Conservation (phyloP, 2,797 vertebrate genomes). For the Hydrolagus colliei region DNA sequence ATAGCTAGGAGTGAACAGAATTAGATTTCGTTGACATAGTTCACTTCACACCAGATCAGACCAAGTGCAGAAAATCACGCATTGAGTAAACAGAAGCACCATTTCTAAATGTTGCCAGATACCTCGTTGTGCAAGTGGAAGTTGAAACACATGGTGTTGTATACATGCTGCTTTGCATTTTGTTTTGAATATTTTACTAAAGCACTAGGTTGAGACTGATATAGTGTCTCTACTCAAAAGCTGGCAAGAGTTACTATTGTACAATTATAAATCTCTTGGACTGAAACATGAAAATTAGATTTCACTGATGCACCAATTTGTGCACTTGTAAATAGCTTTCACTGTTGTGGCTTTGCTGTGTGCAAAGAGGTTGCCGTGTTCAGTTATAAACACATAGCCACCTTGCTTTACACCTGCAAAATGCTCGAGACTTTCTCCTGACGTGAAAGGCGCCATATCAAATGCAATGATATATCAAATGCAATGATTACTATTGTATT, state of each 20-base stretch:
- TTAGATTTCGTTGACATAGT: not conserved
- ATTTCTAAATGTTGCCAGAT: not conserved
- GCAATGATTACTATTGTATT: too few species aligned
- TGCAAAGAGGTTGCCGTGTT: too few species aligned
- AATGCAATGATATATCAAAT: too few species aligned
- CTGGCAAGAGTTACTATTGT: not conserved
- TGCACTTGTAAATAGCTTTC: not conserved
- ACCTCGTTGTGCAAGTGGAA: not conserved
- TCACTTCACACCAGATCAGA: not conserved
- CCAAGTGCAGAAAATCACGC: not conserved
- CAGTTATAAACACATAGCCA: too few species aligned
- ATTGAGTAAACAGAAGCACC: not conserved
- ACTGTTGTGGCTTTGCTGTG: not conserved
- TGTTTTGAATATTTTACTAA: constrained; percentile 5
- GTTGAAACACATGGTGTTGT: not conserved
- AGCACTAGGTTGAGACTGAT: not conserved
- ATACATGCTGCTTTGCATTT: not conserved
- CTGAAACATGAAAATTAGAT: not conserved
- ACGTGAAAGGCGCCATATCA: too few species aligned
- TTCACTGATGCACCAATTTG: not conserved
- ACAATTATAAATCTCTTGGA: not conserved
- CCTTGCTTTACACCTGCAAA: too few species aligned
- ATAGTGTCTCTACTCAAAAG: not conserved
- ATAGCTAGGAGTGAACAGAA: not conserved
- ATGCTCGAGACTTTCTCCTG: too few species aligned